phyloP scores from a whole-genome alignment of 2,113 vertebrate species.

The Falcunculus frontatus region DNA sequence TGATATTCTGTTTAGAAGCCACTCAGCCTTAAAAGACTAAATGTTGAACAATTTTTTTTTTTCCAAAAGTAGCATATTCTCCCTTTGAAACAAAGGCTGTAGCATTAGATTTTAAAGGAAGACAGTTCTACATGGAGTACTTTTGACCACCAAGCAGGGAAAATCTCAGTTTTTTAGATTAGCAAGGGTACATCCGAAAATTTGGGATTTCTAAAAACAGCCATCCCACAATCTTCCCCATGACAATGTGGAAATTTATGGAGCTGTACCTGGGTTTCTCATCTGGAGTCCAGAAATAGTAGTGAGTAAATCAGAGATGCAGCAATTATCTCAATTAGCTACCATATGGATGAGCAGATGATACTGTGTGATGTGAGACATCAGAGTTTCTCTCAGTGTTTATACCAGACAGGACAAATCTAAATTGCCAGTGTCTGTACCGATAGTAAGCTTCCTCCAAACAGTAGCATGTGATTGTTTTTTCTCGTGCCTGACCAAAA shows the following conservation, averaged over 20 bases:
- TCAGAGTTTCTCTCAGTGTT: background rate
- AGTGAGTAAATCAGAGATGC: background rate
- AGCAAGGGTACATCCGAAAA: background rate
- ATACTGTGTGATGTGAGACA: background rate
- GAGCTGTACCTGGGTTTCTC: background rate
- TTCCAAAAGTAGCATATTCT: background rate
- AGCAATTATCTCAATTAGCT: slow-evolving; percentile 48
- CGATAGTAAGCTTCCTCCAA: background rate
- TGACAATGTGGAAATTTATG: background rate
- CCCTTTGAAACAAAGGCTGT: background rate
- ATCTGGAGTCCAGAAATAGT: slow-evolving; percentile 1
- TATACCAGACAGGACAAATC: background rate
- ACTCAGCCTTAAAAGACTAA: background rate
- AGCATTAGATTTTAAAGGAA: background rate
- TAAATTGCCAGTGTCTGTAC: background rate
- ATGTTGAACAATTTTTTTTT: background rate
- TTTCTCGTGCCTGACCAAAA: background rate
- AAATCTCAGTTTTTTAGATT: background rate
- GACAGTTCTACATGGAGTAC: background rate
- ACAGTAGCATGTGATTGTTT: background rate
- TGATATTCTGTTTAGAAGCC: background rate
- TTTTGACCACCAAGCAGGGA: background rate
- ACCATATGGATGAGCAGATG: slow-evolving; percentile 46
- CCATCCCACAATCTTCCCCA: background rate
- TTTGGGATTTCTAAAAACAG: background rate